Conservation (phyloP, 2,113 vertebrate species). For the Mobula birostris region DNA sequence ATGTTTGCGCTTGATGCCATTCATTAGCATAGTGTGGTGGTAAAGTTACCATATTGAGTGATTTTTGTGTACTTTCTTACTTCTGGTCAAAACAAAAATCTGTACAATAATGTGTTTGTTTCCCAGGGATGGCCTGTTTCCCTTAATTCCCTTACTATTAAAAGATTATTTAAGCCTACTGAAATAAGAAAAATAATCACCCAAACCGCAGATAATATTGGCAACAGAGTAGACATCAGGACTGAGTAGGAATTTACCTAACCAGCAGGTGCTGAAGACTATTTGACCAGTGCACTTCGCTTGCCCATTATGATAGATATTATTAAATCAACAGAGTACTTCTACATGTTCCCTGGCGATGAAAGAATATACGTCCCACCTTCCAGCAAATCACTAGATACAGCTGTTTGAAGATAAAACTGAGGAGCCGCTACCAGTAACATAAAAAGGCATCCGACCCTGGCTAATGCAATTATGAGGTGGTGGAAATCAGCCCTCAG, state of each 20-base stretch:
- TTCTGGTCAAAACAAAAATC: too few species aligned
- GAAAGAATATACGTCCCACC: constrained; percentile 24
- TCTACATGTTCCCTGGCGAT: not conserved
- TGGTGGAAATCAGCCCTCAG: constrained; percentile 37
- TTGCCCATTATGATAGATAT: constrained; percentile 4
- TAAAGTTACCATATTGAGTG: too few species aligned
- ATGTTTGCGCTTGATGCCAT: too few species aligned
- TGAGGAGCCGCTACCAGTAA: not conserved
- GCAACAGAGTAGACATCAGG: not conserved
- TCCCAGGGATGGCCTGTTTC: too few species aligned
- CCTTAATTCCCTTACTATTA: not conserved
- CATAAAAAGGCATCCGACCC: constrained; percentile 31
- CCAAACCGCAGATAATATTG: not conserved
- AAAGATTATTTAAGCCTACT: not conserved
- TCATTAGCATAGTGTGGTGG: too few species aligned
- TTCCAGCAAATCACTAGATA: constrained; percentile 33
- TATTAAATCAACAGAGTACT: constrained; percentile 4
- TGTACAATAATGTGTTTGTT: too few species aligned
- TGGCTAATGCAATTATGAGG: constrained; percentile 38
- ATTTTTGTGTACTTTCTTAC: too few species aligned
- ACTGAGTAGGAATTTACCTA: not conserved
- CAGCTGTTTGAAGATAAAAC: constrained; percentile 35
- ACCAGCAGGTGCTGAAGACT: not conserved
- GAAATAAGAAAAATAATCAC: not conserved
- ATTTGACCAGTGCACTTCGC: not conserved